Evolutionary conservation across 2,888 invertebrate genomes (phyloP), one percentile per base, ranked within the genome.

Genomic region (Dicyrtomina minuta): DNA sequence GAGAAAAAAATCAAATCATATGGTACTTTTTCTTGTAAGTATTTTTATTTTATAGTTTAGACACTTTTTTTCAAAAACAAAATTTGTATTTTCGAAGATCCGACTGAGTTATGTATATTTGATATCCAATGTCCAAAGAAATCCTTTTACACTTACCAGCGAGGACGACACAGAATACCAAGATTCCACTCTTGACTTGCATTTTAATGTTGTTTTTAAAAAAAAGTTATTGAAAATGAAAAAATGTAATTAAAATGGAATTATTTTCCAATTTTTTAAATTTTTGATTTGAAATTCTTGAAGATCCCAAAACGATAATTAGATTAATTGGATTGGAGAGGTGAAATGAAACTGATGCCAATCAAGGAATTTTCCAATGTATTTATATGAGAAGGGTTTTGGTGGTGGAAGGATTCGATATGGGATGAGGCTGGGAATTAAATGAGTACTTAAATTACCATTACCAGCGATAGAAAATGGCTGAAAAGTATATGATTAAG

Each of bases 311-410:
- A n/a, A n/a, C n/a, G n/a, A n/a, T n/a, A n/a, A n/a, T n/a, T n/a
- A n/a, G n/a, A n/a, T n/a, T n/a, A n/a, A n/a, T n/a, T n/a, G n/a
- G n/a, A n/a, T n/a, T n/a, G n/a, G 61, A n/a, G 13, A 33, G 2
- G 26, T 8, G 24, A 26, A 26, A 33, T 20, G 26, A 24, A 62
- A 62, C 62, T 62, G 62, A 62, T 62, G 49, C 26, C 3, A 17
- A 17, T 46, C 27, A 27, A n/a, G 6, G 22, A 26, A 24, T 49
- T 17, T 27, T n/a, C 26, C 3, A 44, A 62, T 15, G 27, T 62
- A 62, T 62, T 62, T 62, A 62, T 62, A 62, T 44, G 20, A 33
- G 58, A 17, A 10, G 24, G n/a, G n/a, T n/a, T n/a, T n/a, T n/a
- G n/a, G n/a, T n/a, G n/a, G n/a, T n/a, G n/a, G n/a, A n/a, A n/a